Percentiles rank a stretch among this genome's conserved stretches.
Conservation (phyloP, 92 coral and sea anemone genomes). For the Umimayanthus chanpuru region DNA sequence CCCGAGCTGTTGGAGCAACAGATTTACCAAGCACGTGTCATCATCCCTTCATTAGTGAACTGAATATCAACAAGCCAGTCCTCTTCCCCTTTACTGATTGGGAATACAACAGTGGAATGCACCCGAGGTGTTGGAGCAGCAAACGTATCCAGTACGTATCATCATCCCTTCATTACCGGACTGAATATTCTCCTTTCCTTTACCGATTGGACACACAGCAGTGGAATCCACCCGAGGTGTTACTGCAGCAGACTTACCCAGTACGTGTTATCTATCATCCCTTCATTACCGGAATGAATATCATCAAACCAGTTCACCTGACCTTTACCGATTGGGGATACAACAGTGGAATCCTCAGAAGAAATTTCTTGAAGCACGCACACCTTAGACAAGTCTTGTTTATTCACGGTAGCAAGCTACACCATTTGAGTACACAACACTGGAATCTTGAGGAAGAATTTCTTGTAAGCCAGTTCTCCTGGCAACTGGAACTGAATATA, state of each 20-base stretch:
- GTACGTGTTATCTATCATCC: too few species aligned
- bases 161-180: conserved; percentile 81
- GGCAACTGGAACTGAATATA: too few species aligned
- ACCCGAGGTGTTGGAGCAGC: conserved; percentile 29
- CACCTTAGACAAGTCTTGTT: too few species aligned
- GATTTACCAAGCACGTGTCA: conserved; percentile 61
- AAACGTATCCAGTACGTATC: conserved; percentile 85
- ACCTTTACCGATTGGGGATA: too few species aligned
- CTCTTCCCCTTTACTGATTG: too few species aligned
- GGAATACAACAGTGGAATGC: neutral
- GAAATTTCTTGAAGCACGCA: too few species aligned
- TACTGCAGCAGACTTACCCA: conserved; percentile 86
- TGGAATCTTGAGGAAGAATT: neutral
- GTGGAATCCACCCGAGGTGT: conserved; percentile 63
- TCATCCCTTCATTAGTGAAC: too few species aligned
- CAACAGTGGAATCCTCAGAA: too few species aligned
- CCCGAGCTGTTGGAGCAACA: conserved; percentile 75
- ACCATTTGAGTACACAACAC: neutral
- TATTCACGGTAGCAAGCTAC: neutral
- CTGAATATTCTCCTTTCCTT: neutral
- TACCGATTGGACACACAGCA: conserved; percentile 57
- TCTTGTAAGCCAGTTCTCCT: too few species aligned
- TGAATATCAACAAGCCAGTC: too few species aligned
- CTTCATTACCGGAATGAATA: too few species aligned
- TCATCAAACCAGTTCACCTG: too few species aligned